Evolutionary conservation across 2,113 vertebrate genomes (phyloP), one percentile per base, ranked within the genome.

Genomic region (Larimichthys crocea): DNA sequence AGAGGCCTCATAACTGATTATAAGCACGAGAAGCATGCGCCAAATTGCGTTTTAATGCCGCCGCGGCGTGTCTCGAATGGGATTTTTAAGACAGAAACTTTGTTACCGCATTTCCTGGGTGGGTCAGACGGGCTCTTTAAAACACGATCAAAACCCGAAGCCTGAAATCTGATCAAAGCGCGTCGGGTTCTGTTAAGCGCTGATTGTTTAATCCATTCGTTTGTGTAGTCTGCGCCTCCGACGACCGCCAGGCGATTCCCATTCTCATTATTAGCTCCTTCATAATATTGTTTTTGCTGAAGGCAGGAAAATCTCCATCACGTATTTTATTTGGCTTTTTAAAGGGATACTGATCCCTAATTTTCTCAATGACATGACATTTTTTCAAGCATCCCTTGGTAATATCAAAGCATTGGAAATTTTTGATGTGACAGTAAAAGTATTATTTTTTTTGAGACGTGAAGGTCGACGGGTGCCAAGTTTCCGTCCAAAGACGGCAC

Each of bases 11-110:
- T 82, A 71, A 91, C 61, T 88, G 76, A 82, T 75, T 82, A 70
- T 64, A 84, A 76, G 67, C 63, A 10, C 50, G 35, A 86, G 72
- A 78, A 40, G 59, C 85, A 89, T 79, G 73, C 70, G 68, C 79
- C 53, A 16, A 85, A 88, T 86, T 77, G 56, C 55, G 31, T 65
- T 90, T 89, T 89, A 87, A 87, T 89, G 79, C 56, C 70, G 78
- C 83, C 85, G 10, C 86, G 83, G 67, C 71, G 19, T 53, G 20
- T 59, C 67, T 73, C 74, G 17, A 86, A 68, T 76, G 57, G 35
- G 26, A 56, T 74, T 81, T 84, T 63, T 76, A 63, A 49, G 66
- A 65, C 29, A 31, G 20, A 69, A 55, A 75, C 90, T 79, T 79
- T 59, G 48, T 84, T 76, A 52, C 46, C 40, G 69, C 56, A 79